A percentile compares a stretch with the other conserved stretches of the same genome.
These are phyloP conservation scores for Caenorhabditis auriculariae DNA, from an alignment of 2,888 invertebrate genomes.

Conservation along the genomic window DNA sequence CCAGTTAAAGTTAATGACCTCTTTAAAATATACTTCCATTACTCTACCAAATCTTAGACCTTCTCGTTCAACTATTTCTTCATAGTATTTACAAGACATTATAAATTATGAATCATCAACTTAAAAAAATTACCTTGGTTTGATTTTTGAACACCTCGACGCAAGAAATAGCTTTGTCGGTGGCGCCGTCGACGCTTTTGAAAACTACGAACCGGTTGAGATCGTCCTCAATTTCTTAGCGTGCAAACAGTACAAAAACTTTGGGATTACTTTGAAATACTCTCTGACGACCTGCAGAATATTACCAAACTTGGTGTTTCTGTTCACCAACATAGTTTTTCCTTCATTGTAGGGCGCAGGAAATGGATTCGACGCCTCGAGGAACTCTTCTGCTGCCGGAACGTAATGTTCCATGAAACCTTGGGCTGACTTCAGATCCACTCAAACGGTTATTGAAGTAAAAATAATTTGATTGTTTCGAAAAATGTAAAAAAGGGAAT, in stretches of 20 bases:
- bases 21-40: too few species aligned
- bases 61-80: too few species aligned
- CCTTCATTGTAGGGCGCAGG: slow-evolving; percentile 15
- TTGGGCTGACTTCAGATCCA: too few species aligned
- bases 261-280: slow-evolving; percentile 7
- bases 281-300: slow-evolving; percentile 10
- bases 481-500: too few species aligned
- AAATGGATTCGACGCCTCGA: slow-evolving; percentile 18
- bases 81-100: too few species aligned
- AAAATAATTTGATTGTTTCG: too few species aligned
- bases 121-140: slow-evolving; percentile 7
- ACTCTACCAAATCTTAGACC: too few species aligned
- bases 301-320: slow-evolving; percentile 19
- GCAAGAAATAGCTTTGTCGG: slow-evolving; percentile 23
- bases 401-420: slow-evolving; percentile 25
- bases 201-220: slow-evolving; percentile 17
- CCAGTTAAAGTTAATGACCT: too few species aligned
- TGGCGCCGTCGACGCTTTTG: slow-evolving; percentile 21
- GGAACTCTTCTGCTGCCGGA: slow-evolving; percentile 8
- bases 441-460: too few species aligned
- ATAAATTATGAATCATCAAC: too few species aligned
- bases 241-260: neutral
- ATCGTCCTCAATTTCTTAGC: slow-evolving; percentile 5
- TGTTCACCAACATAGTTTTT: slow-evolving; percentile 21
- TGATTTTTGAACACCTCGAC: slow-evolving; percentile 25